Conservation (phyloP, 53 echinoderm and acorn worm species). For the Apostichopus leukothele region DNA sequence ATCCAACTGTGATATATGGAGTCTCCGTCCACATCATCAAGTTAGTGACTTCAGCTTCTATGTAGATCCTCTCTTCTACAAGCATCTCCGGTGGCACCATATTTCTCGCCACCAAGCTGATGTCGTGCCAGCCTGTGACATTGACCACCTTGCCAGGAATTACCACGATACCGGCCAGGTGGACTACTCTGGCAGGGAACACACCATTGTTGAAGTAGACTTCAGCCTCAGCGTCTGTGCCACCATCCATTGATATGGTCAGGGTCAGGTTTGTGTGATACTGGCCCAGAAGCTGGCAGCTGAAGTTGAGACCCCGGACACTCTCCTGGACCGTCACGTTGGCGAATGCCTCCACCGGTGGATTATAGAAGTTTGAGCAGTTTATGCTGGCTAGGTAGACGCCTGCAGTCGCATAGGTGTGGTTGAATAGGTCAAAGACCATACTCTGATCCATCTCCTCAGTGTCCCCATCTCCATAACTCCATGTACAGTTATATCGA, state of each 20-base stretch:
- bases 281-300: constrained; percentile 54
- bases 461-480: constrained; percentile 65
- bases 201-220: constrained; percentile 45
- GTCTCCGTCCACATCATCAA: constrained; percentile 65
- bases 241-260: constrained; percentile 61
- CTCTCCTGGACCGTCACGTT: constrained; percentile 58
- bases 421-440: constrained; percentile 60
- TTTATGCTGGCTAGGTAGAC: constrained; percentile 55
- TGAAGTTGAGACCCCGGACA: constrained; percentile 55
- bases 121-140: constrained; percentile 62
- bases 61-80: constrained; percentile 56
- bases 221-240: constrained; percentile 58
- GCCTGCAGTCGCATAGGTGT: constrained; percentile 53
- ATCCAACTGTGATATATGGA: constrained; percentile 60
- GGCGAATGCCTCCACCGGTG: constrained; percentile 47
- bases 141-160: constrained; percentile 61
- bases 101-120: constrained; percentile 56
- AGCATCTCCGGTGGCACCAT: constrained; percentile 61
- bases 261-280: constrained; percentile 59
- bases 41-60: constrained; percentile 63
- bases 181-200: constrained; percentile 48
- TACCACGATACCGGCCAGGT: constrained; percentile 40
- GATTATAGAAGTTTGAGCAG: constrained; percentile 68
- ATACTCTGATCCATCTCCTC: constrained; percentile 55
- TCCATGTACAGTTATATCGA: constrained; percentile 77